phyloP scores from a whole-genome alignment of 1,140 invertebrate genomes.

The Drosophila elegans region DNA sequence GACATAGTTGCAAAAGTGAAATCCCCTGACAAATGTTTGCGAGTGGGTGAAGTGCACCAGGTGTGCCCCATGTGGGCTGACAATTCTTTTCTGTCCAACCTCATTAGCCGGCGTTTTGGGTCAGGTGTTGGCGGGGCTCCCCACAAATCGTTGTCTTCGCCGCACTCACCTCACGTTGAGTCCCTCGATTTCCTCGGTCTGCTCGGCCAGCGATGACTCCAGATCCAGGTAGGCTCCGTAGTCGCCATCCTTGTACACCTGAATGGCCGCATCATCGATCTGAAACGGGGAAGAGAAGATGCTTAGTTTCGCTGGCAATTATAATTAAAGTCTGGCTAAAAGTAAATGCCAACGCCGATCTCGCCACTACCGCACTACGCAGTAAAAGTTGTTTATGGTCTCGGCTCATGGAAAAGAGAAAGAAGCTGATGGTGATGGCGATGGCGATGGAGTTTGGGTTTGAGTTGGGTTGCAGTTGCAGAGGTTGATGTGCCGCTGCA shows the following conservation, averaged over 20 bases:
- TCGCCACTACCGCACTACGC: constrained; percentile 72
- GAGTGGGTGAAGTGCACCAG: constrained; percentile 36
- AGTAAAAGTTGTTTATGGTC: constrained; percentile 81
- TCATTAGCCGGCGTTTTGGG: constrained; percentile 40
- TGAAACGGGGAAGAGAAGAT: constrained; percentile 86
- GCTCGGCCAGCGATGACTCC: constrained; percentile 97
- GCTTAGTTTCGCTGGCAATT: constrained; percentile 61
- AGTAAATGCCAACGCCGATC: constrained; percentile 53
- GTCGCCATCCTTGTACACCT: constrained; percentile 98
- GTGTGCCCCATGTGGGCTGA: constrained; percentile 34
- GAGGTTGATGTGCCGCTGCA: constrained; percentile 38
- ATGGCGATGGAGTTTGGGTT: constrained; percentile 20
- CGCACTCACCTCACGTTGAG: constrained; percentile 95
- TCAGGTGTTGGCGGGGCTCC: constrained; percentile 7
- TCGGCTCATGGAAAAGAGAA: constrained; percentile 50
- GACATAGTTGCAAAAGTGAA: constrained; percentile 45
- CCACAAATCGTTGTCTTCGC: constrained; percentile 54
- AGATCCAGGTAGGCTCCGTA: constrained; percentile 98
- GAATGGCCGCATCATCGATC: constrained; percentile 98
- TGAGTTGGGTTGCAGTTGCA: constrained; percentile 16
- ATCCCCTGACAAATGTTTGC: constrained; percentile 23
- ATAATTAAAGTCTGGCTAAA: constrained; percentile 76
- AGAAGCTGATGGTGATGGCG: constrained; percentile 41
- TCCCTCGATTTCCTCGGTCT: constrained; percentile 97
- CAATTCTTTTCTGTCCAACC: constrained; percentile 47